phyloP scores from a whole-genome alignment of 2,113 vertebrate species.

The Myotis lucifugus region DNA sequence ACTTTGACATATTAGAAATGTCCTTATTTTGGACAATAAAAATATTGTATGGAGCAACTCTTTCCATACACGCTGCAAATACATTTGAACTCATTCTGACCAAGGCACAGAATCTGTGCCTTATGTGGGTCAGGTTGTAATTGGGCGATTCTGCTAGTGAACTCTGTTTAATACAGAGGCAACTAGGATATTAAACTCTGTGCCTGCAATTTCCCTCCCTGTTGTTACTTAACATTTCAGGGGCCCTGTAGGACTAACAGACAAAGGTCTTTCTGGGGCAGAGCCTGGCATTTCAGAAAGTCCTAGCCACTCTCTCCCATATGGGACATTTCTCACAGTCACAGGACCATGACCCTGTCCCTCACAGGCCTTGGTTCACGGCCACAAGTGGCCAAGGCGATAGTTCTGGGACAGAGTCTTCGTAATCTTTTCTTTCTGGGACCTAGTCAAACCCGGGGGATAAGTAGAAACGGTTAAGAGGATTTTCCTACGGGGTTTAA shows the following conservation, averaged over 20 bases:
- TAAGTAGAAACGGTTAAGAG: not conserved
- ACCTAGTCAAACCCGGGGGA: not conserved
- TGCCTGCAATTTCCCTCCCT: not conserved
- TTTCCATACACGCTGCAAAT: not conserved
- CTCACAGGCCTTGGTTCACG: not conserved
- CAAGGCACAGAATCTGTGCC: not conserved
- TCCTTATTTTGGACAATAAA: not conserved
- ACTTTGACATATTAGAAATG: not conserved
- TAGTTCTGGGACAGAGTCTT: not conserved
- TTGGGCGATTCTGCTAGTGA: not conserved
- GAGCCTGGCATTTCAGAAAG: not conserved
- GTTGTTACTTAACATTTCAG: not conserved
- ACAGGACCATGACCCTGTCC: not conserved
- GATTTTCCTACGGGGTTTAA: not conserved
- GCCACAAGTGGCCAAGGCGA: not conserved
- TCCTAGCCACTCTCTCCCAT: not conserved
- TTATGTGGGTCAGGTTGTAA: not conserved
- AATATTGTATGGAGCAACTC: not conserved
- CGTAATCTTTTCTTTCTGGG: not conserved
- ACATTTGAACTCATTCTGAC: not conserved
- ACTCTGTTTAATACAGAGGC: not conserved
- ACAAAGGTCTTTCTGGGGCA: not conserved
- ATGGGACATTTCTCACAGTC: not conserved
- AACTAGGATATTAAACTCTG: not conserved
- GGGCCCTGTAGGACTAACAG: not conserved